A percentile compares a stretch with the other conserved stretches of the same genome.
Evolutionary conservation across 1,140 invertebrate species (phyloP).

Genomic region (Latrodectus geometricus): DNA sequence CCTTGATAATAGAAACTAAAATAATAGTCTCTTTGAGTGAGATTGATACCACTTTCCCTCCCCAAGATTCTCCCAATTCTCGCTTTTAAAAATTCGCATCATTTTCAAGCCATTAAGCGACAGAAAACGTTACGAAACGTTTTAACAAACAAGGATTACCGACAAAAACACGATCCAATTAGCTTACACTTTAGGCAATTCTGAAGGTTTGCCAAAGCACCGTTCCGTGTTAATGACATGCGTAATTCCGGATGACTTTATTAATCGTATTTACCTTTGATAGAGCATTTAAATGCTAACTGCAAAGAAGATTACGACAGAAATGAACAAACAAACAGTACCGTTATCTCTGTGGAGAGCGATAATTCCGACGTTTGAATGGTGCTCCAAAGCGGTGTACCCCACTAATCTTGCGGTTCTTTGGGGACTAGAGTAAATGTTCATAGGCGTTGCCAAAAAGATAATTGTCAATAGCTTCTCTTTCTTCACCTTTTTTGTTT

Average conservation of each 20-base stretch:
- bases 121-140: constrained; percentile 4
- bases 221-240: constrained; percentile 46
- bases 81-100: constrained; percentile 15
- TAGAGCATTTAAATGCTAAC: constrained; percentile 43
- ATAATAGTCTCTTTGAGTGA: no score
- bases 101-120: constrained; percentile 35
- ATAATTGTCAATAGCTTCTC: constrained; percentile 1
- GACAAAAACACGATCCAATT: constrained; percentile 60
- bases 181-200: constrained; percentile 44
- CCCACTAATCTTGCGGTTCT: constrained; percentile 54
- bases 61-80: background rate
- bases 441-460: constrained; percentile 2
- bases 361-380: constrained; percentile 20
- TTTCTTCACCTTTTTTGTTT: background rate
- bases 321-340: constrained; percentile 48
- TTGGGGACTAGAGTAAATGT: constrained; percentile 30
- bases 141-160: constrained; percentile 56
- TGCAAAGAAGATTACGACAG: constrained; percentile 45
- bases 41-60: background rate
- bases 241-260: constrained; percentile 47
- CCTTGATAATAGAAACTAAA: no score
- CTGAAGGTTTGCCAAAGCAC: constrained; percentile 17
- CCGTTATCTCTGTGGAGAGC: constrained; percentile 20
- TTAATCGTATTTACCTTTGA: constrained; percentile 57
- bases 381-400: constrained; percentile 12